A percentile compares a stretch with the other conserved stretches of the same genome.
Evolutionary conservation across 2,113 vertebrate genomes (phyloP).

Genomic region (Lophius piscatorius): DNA sequence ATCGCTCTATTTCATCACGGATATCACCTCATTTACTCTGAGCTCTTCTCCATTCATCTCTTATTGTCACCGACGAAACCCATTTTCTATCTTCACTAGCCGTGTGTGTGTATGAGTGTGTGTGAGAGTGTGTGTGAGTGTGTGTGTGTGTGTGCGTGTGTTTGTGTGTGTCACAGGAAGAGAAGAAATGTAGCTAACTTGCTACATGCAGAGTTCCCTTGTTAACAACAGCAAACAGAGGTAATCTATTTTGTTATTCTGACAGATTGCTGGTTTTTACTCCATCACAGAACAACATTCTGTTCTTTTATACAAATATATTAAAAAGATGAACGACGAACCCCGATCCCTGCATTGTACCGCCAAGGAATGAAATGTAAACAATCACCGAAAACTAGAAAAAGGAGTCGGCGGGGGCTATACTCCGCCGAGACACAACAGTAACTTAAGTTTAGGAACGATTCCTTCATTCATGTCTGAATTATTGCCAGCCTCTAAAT

Average conservation of each 20-base stretch:
- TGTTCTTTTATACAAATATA: too few relatives aligned
- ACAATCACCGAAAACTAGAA: too few relatives aligned
- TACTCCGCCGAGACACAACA: too few relatives aligned
- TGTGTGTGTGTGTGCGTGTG: conserved; percentile 1
- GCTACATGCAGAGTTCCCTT: neutral
- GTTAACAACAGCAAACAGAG: conserved; percentile 11
- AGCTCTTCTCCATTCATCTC: conserved; percentile 73
- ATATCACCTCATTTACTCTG: conserved; percentile 78
- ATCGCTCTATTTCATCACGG: conserved; percentile 78
- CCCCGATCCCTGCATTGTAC: too few relatives aligned
- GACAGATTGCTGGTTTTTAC: neutral
- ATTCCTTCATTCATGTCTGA: too few relatives aligned
- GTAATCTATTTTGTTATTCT: neutral
- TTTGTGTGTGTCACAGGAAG: neutral
- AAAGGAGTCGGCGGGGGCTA: too few relatives aligned
- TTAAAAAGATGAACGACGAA: too few relatives aligned
- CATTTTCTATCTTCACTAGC: conserved; percentile 58
- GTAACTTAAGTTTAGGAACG: too few relatives aligned
- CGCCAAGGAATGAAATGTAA: too few relatives aligned
- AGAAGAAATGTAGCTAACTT: conserved; percentile 4
- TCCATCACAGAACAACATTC: too few relatives aligned
- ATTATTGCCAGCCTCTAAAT: too few relatives aligned
- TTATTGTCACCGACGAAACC: conserved; percentile 66
- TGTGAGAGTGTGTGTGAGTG: conserved; percentile 18
- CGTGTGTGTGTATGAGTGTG: conserved; percentile 6